Conservation (phyloP, 2,888 invertebrate species). For the Amphiduros pacificus region DNA sequence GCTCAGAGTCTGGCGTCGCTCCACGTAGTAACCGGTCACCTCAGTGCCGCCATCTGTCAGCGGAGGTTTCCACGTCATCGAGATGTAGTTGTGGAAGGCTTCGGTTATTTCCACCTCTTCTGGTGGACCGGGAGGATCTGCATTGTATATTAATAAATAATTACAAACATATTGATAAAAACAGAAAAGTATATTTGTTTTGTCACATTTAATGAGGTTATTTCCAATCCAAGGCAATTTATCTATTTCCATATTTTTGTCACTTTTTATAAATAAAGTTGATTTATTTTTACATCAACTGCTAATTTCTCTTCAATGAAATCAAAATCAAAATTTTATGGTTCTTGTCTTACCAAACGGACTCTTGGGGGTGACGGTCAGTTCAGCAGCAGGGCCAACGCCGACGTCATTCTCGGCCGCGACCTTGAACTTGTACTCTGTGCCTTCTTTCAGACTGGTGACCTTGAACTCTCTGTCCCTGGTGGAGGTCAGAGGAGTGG, state of each 20-base stretch:
- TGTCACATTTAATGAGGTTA: too few relatives aligned
- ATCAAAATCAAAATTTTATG: not conserved
- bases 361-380: conserved; percentile 42
- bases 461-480: conserved; percentile 22
- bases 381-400: conserved; percentile 64
- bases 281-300: not conserved
- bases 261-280: too few relatives aligned
- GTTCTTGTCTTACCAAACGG: conserved; percentile 19
- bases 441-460: conserved; percentile 19
- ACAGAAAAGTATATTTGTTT: too few relatives aligned
- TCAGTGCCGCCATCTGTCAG: conserved; percentile 38
- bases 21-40: conserved; percentile 38
- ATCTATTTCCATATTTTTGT: too few relatives aligned
- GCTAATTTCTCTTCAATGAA: not conserved
- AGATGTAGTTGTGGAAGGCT: conserved; percentile 34
- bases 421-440: conserved; percentile 26
- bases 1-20: conserved; percentile 24
- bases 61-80: conserved; percentile 36
- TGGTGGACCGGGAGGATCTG: conserved; percentile 40
- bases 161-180: too few relatives aligned
- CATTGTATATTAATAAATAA: too few relatives aligned
- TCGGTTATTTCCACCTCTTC: conserved; percentile 28
- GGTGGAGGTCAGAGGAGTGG: conserved; percentile 8
- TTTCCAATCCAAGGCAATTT: too few relatives aligned
- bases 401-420: conserved; percentile 69